These are phyloP conservation scores for Macaria liturata DNA, from an alignment of 2,888 invertebrate species.

Conservation along the genomic window DNA sequence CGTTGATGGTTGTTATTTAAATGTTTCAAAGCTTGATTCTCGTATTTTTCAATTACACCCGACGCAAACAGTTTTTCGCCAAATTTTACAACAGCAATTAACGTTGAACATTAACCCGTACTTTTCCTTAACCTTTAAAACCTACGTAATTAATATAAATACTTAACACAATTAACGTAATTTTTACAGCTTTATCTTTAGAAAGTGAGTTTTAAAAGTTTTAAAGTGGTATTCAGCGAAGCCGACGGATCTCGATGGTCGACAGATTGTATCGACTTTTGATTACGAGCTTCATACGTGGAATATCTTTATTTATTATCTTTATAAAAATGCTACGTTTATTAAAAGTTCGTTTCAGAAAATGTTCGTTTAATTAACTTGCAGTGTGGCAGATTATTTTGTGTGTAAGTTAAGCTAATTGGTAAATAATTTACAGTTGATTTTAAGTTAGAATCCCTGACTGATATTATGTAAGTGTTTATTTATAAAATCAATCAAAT, in stretches of 20 bases:
- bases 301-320: conserved; percentile 17
- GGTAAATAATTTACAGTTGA: too few species aligned
- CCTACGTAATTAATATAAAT: conserved; percentile 14
- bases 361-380: conserved; percentile 6
- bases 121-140: conserved; percentile 17
- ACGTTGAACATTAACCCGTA: not conserved
- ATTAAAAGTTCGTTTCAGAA: conserved; percentile 13
- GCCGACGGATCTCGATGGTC: conserved; percentile 18
- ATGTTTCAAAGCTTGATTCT: too few species aligned
- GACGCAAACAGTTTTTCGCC: not conserved
- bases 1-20: too few species aligned
- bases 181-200: conserved; percentile 20
- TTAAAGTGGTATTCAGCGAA: conserved; percentile 9
- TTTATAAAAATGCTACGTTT: conserved; percentile 19
- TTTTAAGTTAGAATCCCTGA: too few species aligned
- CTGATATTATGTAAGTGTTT: too few species aligned
- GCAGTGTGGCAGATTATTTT: too few species aligned
- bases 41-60: too few species aligned
- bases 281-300: conserved; percentile 19
- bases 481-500: too few species aligned
- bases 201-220: conserved; percentile 10
- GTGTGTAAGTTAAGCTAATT: too few species aligned
- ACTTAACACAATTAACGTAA: conserved; percentile 19
- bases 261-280: conserved; percentile 22
- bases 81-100: not conserved